phyloP scores from a whole-genome alignment of 2,113 vertebrate species.

The Camarhynchus parvulus region DNA sequence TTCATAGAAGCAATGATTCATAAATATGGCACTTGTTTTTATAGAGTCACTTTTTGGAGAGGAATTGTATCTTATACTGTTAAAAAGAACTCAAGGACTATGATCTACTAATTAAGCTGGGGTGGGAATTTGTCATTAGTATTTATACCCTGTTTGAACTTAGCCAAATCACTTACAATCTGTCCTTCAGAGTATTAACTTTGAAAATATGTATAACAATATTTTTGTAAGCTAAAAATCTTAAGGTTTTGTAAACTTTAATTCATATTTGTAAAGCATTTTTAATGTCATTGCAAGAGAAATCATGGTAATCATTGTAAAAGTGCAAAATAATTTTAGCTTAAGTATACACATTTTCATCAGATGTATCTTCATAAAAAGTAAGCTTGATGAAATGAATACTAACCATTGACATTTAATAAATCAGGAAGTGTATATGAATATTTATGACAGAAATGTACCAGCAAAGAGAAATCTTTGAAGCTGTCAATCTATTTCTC shows the following conservation, averaged over 20 bases:
- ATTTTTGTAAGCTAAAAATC: not conserved
- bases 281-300: not conserved
- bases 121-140: not conserved
- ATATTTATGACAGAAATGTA: conserved; percentile 3
- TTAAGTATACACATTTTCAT: not conserved
- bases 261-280: not conserved
- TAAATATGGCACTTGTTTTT: not conserved
- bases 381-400: not conserved
- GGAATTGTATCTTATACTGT: not conserved
- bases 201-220: not conserved
- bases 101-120: not conserved
- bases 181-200: not conserved
- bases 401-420: not conserved
- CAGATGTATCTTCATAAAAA: not conserved
- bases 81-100: not conserved
- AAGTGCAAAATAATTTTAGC: not conserved
- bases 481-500: not conserved
- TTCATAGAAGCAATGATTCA: not conserved
- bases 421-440: not conserved
- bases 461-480: not conserved
- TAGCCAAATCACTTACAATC: not conserved
- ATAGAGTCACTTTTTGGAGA: not conserved
- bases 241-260: not conserved
- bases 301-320: not conserved
- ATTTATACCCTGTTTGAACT: not conserved